A percentile compares a stretch with the other conserved stretches of the same genome.
Conservation (phyloP, 2,888 invertebrate genomes). For the Dyspetes luteomarginatus region DNA sequence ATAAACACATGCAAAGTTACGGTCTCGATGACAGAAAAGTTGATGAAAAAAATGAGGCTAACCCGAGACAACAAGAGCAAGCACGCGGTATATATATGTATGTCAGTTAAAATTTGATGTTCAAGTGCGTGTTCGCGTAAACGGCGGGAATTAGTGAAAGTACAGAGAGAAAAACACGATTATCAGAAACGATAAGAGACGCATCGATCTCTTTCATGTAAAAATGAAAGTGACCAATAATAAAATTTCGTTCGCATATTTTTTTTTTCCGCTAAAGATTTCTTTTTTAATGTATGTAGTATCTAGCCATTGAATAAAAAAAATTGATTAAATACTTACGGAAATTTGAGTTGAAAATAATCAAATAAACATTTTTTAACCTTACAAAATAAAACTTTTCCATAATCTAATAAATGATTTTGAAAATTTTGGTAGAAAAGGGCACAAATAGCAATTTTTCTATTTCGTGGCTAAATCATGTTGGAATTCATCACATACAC, state of each 20-base stretch:
- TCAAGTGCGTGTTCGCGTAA: constrained; percentile 49
- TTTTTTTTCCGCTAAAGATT: neutral
- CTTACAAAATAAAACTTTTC: too few species aligned
- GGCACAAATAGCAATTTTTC: too few species aligned
- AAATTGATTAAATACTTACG: too few species aligned
- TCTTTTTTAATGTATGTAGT: too few species aligned
- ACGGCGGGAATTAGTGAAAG: constrained; percentile 73
- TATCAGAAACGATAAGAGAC: constrained; percentile 67
- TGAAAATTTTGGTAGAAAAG: too few species aligned
- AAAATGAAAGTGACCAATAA: neutral
- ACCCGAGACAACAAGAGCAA: constrained; percentile 60
- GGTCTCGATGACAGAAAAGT: neutral
- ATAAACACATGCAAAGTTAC: constrained; percentile 17
- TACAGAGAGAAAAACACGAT: constrained; percentile 63
- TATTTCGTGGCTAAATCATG: neutral
- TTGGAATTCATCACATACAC: neutral
- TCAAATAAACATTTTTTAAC: too few species aligned
- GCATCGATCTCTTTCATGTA: constrained; percentile 35
- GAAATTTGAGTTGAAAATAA: too few species aligned
- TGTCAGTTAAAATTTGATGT: constrained; percentile 49
- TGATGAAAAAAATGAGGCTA: constrained; percentile 53
- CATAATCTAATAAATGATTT: too few species aligned
- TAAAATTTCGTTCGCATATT: constrained; percentile 31
- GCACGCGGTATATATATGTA: constrained; percentile 62
- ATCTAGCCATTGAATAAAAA: too few species aligned